phyloP scores from a whole-genome alignment of 2,797 vertebrate genomes.

The Echiichthys vipera region DNA sequence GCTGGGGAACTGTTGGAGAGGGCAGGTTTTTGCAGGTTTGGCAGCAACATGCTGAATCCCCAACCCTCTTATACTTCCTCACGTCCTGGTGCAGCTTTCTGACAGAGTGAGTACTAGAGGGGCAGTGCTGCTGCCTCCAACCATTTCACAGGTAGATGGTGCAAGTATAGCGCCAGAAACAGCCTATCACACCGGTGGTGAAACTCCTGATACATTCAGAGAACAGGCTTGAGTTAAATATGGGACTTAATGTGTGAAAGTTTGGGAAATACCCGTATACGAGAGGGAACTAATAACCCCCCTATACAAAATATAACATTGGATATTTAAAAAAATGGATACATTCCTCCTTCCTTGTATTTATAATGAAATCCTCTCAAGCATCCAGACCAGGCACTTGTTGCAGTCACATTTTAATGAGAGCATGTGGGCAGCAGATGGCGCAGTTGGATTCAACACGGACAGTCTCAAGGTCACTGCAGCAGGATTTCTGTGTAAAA shows the following conservation, averaged over 20 bases:
- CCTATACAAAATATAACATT: no score
- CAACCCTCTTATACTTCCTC: not conserved
- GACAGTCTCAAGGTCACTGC: conserved; percentile 79
- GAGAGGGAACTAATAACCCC: no score
- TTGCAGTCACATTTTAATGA: conserved; percentile 13
- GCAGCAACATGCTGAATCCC: conserved; percentile 8
- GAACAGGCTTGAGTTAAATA: not conserved
- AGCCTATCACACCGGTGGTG: not conserved
- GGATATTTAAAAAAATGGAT: not conserved
- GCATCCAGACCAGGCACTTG: not conserved
- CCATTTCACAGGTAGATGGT: conserved; percentile 4
- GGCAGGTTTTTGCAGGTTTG: no score
- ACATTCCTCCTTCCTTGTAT: not conserved
- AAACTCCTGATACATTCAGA: not conserved
- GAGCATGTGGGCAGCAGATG: conserved; percentile 65
- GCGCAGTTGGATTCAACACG: conserved; percentile 50
- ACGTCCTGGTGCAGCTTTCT: not conserved
- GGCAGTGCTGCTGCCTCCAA: not conserved
- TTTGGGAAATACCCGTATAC: not conserved
- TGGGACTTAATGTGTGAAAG: not conserved
- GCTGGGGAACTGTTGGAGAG: not conserved
- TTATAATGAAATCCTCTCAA: not conserved
- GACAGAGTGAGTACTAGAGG: not conserved
- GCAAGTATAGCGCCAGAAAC: not conserved
- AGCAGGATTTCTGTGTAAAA: conserved; percentile 55